A percentile compares a stretch with the other conserved stretches of the same genome.
Conservation (phyloP, 64 coral and sea anemone species). For the Montipora foliosa region DNA sequence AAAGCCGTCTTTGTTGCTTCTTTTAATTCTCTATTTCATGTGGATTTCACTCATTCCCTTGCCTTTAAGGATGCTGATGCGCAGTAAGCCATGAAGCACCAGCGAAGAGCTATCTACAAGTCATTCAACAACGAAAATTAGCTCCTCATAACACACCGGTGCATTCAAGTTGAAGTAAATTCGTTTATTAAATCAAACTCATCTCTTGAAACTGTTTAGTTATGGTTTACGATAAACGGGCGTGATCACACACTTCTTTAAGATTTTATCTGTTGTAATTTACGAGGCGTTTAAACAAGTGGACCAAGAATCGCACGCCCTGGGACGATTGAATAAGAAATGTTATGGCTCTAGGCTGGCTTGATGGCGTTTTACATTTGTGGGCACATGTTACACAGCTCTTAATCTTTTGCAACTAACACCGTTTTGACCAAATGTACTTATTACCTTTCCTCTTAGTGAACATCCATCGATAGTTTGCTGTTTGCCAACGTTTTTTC, state of each 20-base stretch:
- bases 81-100: background rate
- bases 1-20: background rate
- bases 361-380: background rate
- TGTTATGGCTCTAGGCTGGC: background rate
- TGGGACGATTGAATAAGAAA: background rate
- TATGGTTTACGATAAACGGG: background rate
- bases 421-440: background rate
- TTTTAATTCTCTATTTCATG: background rate
- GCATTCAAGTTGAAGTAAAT: background rate
- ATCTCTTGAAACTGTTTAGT: background rate
- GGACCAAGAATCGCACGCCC: background rate
- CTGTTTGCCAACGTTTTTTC: conserved; percentile 99
- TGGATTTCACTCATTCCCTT: background rate
- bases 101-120: background rate
- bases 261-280: conserved; percentile 21
- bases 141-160: background rate
- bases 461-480: conserved; percentile 99
- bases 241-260: background rate
- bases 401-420: too few species aligned
- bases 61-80: background rate
- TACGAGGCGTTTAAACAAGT: conserved; percentile 11
- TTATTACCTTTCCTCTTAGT: conserved; percentile 94
- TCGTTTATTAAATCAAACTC: background rate
- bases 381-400: background rate
- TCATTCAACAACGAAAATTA: background rate